These are phyloP conservation scores for Gryllus bimaculatus DNA, from an alignment of 1,140 invertebrate genomes.

Conservation along the genomic window DNA sequence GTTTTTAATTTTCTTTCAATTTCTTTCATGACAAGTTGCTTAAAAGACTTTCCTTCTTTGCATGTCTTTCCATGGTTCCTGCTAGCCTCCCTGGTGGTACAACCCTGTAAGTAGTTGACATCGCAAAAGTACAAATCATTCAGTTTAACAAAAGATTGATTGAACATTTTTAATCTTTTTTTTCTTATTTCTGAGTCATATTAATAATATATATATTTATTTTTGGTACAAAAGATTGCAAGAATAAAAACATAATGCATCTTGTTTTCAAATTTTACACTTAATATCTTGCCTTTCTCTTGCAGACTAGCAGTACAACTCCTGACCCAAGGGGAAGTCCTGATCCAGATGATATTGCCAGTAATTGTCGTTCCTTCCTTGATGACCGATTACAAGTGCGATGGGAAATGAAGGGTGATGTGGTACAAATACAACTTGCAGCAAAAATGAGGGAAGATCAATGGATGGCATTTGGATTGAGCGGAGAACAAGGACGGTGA, in stretches of 20 bases:
- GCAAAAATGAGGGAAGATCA: constrained; percentile 70
- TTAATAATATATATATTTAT: not conserved
- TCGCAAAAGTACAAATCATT: not conserved
- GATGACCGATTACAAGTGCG: constrained; percentile 68
- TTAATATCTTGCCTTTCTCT: constrained; percentile 20
- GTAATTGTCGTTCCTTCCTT: constrained; percentile 71
- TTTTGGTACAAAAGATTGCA: not conserved
- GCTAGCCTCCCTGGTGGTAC: constrained; percentile 78
- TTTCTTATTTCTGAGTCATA: not conserved
- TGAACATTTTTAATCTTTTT: not conserved
- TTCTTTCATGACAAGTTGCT: not conserved
- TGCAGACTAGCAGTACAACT: constrained; percentile 62
- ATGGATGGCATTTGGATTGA: constrained; percentile 80
- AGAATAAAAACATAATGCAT: not conserved
- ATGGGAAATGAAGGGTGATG: constrained; percentile 65
- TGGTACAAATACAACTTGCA: constrained; percentile 63
- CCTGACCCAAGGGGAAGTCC: constrained; percentile 33
- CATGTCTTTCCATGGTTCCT: constrained; percentile 16
- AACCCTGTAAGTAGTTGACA: constrained; percentile 63
- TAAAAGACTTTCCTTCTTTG: constrained; percentile 16
- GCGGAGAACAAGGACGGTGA: constrained; percentile 55
- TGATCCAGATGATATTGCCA: constrained; percentile 32
- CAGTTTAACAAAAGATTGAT: not conserved
- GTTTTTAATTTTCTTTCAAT: not conserved
- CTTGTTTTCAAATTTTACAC: not conserved